These are phyloP conservation scores for Anagyrus pseudococci DNA, from an alignment of 2,888 invertebrate genomes.

Conservation along the genomic window DNA sequence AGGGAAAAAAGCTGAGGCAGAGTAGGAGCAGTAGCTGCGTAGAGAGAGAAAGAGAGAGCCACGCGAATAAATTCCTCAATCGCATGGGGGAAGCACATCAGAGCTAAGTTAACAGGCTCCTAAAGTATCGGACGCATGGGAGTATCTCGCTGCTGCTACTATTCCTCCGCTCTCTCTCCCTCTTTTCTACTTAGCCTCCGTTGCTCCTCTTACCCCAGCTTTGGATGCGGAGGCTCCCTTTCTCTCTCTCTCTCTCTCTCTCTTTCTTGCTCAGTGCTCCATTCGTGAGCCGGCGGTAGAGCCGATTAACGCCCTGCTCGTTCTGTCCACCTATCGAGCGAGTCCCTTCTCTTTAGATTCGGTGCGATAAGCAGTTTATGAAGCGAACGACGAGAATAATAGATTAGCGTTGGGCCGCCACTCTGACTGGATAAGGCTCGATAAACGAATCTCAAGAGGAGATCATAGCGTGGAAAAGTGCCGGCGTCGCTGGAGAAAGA, in stretches of 20 bases:
- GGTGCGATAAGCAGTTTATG: slow-evolving; percentile 55
- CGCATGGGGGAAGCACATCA: slow-evolving; percentile 3
- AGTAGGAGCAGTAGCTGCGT: slow-evolving; percentile 17
- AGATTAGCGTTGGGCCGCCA: slow-evolving; percentile 48
- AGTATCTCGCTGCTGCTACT: no score
- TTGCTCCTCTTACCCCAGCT: not conserved
- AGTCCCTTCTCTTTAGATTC: slow-evolving; percentile 46
- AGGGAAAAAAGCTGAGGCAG: not conserved
- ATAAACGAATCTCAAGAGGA: slow-evolving; percentile 32
- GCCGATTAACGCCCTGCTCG: slow-evolving; percentile 55
- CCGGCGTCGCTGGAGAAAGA: not conserved
- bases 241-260: not conserved
- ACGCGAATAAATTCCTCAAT: slow-evolving; percentile 36
- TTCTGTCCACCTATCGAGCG: slow-evolving; percentile 48
- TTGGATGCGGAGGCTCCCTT: no score
- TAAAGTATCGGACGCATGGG: slow-evolving; percentile 30
- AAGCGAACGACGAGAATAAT: slow-evolving; percentile 55
- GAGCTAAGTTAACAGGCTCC: slow-evolving; percentile 27
- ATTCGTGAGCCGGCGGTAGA: slow-evolving; percentile 28
- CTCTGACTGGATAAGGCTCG: slow-evolving; percentile 32
- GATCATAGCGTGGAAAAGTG: not conserved
- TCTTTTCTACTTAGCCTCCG: not conserved
- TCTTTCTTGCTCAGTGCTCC: no score
- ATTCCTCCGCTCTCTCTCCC: slow-evolving; percentile 13
- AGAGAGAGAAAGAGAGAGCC: slow-evolving; percentile 6